Base-by-base conservation (phyloP, 2,797 vertebrate species). In the Coendou prehensilis region DNA sequence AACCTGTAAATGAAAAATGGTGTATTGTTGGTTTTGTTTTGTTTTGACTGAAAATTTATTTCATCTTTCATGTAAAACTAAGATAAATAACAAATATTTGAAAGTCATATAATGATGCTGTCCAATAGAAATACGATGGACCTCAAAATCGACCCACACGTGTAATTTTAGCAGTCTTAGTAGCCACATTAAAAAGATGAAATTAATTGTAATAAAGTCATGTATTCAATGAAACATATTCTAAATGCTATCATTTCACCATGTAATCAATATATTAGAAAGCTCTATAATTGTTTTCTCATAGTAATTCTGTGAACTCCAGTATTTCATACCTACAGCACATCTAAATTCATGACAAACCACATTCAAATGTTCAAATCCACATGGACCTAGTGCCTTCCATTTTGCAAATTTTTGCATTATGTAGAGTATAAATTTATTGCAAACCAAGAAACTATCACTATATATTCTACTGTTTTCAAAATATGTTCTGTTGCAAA, bases 1-100 rank as follows among this genome's bases (percentile, higher is more conserved):
- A 96, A 67, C 52, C 82, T 98, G 41, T 41, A 89, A 2, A 90
- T 76, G 59, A 73, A 92, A 95, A 93, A 37, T 71, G 81, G 23
- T 56, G 61, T 10, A 79, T 33, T 67, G 0, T 10, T 57, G 10
- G 13, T 84, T 85, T 88, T 45, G 45, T 59, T 84, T 69, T 63
- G 30, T 71, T 92, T 85, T 37, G 17, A 30, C 47, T 91, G 81
- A 89, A 75, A 9, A 33, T 63, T 8, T 8, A 45, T 56, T 79
- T 92, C 78, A 18, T 67, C 37, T 67, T 52, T 86, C 87, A 28
- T 1, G 9, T 57, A 23, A 76, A 92, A n/a, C 30, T 23, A 86
- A 94, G 56, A 69, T 9, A 50, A 41, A 5, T 57, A 41, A 63
- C 50, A 87, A 52, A 28, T 69, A 90, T 73, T 28, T 69, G 14